phyloP scores from a whole-genome alignment of 2,113 vertebrate genomes.

The Odontophorus gujanensis region DNA sequence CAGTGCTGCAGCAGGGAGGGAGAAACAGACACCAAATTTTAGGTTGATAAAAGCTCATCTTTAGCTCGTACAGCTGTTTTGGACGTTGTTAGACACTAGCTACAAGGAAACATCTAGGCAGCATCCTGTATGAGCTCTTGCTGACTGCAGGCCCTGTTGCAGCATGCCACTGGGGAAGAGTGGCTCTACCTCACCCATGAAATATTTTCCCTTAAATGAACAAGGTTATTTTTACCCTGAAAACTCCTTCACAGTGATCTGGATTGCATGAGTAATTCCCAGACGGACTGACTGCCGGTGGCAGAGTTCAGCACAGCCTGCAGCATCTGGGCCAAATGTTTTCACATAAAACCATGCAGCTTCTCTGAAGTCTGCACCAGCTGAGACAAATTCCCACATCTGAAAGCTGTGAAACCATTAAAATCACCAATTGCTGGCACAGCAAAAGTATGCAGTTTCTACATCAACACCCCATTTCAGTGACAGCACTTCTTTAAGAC shows the following conservation, averaged over 20 bases:
- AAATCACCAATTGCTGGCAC: background rate
- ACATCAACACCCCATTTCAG: background rate
- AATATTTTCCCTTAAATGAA: background rate
- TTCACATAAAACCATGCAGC: background rate
- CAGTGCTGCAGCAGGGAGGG: background rate
- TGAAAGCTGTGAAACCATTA: background rate
- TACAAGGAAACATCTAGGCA: background rate
- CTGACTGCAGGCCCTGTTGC: background rate
- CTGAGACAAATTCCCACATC: background rate
- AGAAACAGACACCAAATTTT: background rate
- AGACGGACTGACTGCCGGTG: background rate
- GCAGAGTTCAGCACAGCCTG: background rate
- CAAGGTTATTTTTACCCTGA: background rate
- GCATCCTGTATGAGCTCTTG: background rate
- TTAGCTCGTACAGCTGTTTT: too few relatives aligned
- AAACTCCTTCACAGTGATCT: background rate
- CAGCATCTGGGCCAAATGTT: background rate
- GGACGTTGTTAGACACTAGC: too few relatives aligned
- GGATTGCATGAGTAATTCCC: background rate
- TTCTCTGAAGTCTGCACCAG: background rate
- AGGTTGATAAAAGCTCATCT: background rate
- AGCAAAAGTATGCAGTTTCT: background rate
- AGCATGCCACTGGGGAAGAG: background rate
- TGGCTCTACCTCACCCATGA: background rate
- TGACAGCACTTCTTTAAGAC: background rate